These are phyloP conservation scores for Empidonax traillii DNA, from an alignment of 2,113 vertebrate species.

Conservation along the genomic window DNA sequence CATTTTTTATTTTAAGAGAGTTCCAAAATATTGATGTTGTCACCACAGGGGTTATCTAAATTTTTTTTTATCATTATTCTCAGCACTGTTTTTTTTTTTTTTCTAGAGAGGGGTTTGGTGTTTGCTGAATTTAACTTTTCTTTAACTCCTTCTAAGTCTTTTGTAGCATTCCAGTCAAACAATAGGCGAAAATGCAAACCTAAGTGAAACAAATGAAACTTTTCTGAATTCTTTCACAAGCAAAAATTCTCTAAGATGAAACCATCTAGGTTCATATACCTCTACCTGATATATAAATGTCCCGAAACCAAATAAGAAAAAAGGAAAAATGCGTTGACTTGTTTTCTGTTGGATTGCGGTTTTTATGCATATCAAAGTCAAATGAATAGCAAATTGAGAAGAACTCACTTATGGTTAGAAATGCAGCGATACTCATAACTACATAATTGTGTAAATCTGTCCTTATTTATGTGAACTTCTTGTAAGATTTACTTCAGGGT, in stretches of 20 bases:
- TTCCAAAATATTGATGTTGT: slow-evolving; percentile 52
- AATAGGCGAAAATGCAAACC: slow-evolving; percentile 66
- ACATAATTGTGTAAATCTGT: slow-evolving; percentile 72
- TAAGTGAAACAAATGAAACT: slow-evolving; percentile 72
- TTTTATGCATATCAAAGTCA: slow-evolving; percentile 73
- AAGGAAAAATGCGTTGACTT: slow-evolving; percentile 62
- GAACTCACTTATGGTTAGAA: slow-evolving; percentile 63
- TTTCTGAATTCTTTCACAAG: slow-evolving; percentile 66
- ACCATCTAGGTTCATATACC: slow-evolving; percentile 30
- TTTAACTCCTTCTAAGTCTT: slow-evolving; percentile 19
- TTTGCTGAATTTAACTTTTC: slow-evolving; percentile 53
- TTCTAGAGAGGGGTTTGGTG: neutral
- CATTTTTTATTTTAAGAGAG: slow-evolving; percentile 23
- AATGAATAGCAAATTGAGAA: slow-evolving; percentile 64
- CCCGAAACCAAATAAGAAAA: slow-evolving; percentile 71
- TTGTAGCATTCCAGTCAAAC: slow-evolving; percentile 32
- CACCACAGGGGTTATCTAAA: slow-evolving; percentile 22
- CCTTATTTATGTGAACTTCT: slow-evolving; percentile 74
- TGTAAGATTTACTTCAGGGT: slow-evolving; percentile 72
- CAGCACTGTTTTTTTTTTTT: neutral
- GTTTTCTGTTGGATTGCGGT: slow-evolving; percentile 64
- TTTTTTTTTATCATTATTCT: slow-evolving; percentile 36
- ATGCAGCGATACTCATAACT: slow-evolving; percentile 65
- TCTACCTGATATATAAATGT: slow-evolving; percentile 70
- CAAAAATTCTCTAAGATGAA: slow-evolving; percentile 70